These are phyloP conservation scores for Allacma fusca DNA, from an alignment of 2,888 invertebrate genomes.

Conservation along the genomic window DNA sequence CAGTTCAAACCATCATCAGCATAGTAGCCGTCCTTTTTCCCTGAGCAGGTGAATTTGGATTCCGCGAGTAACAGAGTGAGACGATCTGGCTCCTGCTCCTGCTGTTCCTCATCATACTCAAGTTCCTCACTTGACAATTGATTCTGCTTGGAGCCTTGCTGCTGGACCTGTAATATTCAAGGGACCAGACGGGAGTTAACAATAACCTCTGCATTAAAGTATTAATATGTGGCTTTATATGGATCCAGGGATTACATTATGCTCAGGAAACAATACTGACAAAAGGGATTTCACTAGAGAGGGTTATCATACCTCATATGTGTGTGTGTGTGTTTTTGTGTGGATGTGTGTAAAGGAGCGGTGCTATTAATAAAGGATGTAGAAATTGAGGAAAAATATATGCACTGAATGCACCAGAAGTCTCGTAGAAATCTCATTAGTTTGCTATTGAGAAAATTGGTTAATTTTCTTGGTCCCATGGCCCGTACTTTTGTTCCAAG, in stretches of 20 bases:
- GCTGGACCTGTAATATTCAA: background rate
- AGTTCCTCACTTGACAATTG: conserved; percentile 61
- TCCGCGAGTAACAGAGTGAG: conserved; percentile 79
- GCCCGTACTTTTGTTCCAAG: background rate
- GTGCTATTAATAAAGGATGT: too few relatives aligned
- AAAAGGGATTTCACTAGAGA: too few relatives aligned
- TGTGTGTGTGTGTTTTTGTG: too few relatives aligned
- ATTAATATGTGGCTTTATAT: too few relatives aligned
- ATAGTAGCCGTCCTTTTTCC: conserved; percentile 86
- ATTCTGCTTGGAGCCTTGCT: conserved; percentile 33
- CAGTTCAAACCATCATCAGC: conserved; percentile 88
- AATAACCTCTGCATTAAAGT: too few relatives aligned
- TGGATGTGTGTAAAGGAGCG: too few relatives aligned
- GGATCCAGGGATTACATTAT: too few relatives aligned
- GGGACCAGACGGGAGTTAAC: too few relatives aligned
- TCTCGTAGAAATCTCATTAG: conserved; percentile 13
- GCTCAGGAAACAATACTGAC: too few relatives aligned
- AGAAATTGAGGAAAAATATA: too few relatives aligned
- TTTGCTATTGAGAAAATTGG: conserved; percentile 22
- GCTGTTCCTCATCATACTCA: conserved; percentile 73
- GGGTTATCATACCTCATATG: too few relatives aligned
- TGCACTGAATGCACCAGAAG: too few relatives aligned
- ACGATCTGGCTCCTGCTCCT: conserved; percentile 84
- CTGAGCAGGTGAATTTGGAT: conserved; percentile 82
- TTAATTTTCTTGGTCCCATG: background rate